phyloP scores from a whole-genome alignment of 2,888 invertebrate species.

The Agrochola macilenta region DNA sequence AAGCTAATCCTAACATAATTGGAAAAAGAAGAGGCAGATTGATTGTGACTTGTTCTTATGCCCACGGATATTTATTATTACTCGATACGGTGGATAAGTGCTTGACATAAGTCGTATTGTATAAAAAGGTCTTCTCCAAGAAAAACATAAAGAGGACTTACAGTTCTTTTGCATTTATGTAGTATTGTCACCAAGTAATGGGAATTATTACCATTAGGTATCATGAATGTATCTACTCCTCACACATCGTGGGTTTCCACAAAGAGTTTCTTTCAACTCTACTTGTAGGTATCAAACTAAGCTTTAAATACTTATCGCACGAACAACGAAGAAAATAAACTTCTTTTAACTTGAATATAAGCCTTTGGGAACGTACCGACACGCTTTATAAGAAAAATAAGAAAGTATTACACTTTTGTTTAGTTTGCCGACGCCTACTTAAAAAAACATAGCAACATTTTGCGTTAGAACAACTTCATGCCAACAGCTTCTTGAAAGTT shows the following conservation, averaged over 20 bases:
- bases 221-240: not conserved
- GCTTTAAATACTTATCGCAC: conserved; percentile 13
- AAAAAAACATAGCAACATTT: conserved; percentile 55
- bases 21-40: no score
- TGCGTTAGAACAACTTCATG: conserved; percentile 30
- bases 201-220: not conserved
- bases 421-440: conserved; percentile 54
- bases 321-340: conserved; percentile 26
- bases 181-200: not conserved
- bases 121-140: not conserved
- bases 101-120: not conserved
- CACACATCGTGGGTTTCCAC: not conserved
- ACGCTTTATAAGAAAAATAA: conserved; percentile 28
- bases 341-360: conserved; percentile 25
- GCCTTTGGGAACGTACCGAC: conserved; percentile 40
- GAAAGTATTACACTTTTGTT: conserved; percentile 37
- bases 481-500: conserved; percentile 15
- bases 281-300: conserved; percentile 5
- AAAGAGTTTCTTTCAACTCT: not conserved
- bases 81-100: not conserved
- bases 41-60: no score
- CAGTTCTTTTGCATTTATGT: conserved; percentile 16
- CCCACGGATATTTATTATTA: not conserved
- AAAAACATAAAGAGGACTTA: conserved; percentile 7
- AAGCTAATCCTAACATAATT: no score